Base-by-base conservation (phyloP, 2,113 vertebrate species). In the Merops nubicus region DNA sequence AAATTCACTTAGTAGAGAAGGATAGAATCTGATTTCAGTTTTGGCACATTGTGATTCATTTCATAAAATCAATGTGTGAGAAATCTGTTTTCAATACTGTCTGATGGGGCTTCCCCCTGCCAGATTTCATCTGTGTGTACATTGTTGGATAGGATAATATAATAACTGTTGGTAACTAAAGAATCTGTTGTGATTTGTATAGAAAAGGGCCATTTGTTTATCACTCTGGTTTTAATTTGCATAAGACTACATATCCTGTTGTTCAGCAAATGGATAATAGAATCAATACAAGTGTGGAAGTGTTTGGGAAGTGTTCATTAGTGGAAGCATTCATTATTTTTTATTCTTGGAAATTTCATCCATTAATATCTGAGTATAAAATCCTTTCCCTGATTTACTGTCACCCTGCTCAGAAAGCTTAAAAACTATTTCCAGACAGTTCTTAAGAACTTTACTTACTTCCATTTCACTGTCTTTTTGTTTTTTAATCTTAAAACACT, bases 251-350 rank as follows among this genome's bases (percentile, higher is more conserved):
- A 16, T 69, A 62, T 16, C 26, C 23, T 63, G 4, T 53, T 89
- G 33, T 67, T 82, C 40, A 60, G 64, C 20, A 75, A 88, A 67
- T 47, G 47, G 14, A 34, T 75, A 68, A 36, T 18, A 64, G 56
- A 82, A 72, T 85, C 42, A 63, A 38, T 62, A 33, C 3, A 40
- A 57, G 21, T 65, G 40, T 69, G 33, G 14, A 69, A 86, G 48
- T 48, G 13, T 91, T 96, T 77, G 45, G 47, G 33, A 88, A 78
- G 34, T 50, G 65, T 59, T 89, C 33, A 9, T 85, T 89, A 68
- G 12, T 72, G 31, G 48, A 56, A 89, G 5, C 11, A 36, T 47
- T 85, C 11, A 11, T 53, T 65, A 28, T 51, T 78, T 86, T 94
- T 87, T 16, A 20, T 50, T 78, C 21, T 63, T 78, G n/a, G 14